These are phyloP conservation scores for Tipula confusa DNA, from an alignment of 2,888 invertebrate genomes.

Conservation along the genomic window DNA sequence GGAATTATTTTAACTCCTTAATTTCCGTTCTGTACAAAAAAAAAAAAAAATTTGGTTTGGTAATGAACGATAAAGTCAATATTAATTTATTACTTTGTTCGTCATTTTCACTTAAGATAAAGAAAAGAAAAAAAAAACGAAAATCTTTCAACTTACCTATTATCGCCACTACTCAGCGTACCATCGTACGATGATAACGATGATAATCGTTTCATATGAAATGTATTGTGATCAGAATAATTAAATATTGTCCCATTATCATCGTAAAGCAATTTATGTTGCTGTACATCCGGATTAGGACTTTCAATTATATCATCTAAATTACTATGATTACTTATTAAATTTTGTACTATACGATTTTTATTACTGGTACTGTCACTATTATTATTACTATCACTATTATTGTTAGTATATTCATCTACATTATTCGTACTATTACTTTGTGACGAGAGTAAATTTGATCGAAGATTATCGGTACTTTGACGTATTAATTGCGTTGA, in stretches of 20 bases:
- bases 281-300: conserved; percentile 30
- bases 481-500: conserved; percentile 31
- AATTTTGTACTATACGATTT: background rate
- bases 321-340: background rate
- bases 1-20: too few relatives aligned
- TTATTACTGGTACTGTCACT: background rate
- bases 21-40: too few relatives aligned
- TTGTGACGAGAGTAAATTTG: background rate
- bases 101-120: too few relatives aligned
- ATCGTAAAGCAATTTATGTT: background rate
- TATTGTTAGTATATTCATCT: background rate
- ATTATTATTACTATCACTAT: background rate
- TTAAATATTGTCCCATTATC: conserved; percentile 31
- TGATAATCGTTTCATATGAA: conserved; percentile 27
- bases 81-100: too few relatives aligned
- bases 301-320: conserved; percentile 36
- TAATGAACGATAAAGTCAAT: too few relatives aligned
- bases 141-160: conserved; percentile 32
- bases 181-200: conserved; percentile 30
- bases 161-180: background rate
- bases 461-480: conserved; percentile 36
- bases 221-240: conserved; percentile 27
- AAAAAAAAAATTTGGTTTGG: too few relatives aligned
- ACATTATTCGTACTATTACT: conserved; percentile 8
- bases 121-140: too few relatives aligned